Evolutionary conservation across 2,113 vertebrate species (phyloP), one percentile per base, ranked within the genome.

Genomic region (Nycticebus coucang): DNA sequence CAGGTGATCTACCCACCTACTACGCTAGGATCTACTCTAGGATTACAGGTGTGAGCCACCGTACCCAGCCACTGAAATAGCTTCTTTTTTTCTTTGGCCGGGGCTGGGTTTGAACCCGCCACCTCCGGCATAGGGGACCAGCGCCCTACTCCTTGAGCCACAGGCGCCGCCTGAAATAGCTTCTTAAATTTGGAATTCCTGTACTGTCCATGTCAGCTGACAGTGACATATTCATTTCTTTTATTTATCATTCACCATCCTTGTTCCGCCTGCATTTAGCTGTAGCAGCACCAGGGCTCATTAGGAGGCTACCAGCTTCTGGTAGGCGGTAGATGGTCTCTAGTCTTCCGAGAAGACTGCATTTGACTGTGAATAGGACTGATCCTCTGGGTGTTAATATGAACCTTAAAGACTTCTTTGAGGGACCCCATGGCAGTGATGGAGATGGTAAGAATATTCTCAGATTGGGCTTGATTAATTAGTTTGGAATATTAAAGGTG

Each of bases 141-240:
- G n/a, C n/a, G n/a, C n/a, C n/a, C n/a, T n/a, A n/a, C n/a, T n/a
- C n/a, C n/a, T n/a, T n/a, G n/a, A n/a, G n/a, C n/a, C n/a, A n/a
- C n/a, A n/a, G n/a, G n/a, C n/a, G n/a, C n/a, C n/a, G n/a, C n/a
- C 45, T 37, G 86, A 93, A 72, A 77, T 37, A 91, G 35, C 68
- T 74, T 81, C 45, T 88, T 93, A 84, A 85, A 66, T 91, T 33
- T 17, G 19, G 84, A 75, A 91, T 72, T 64, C 41, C 66, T 57
- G 28, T 4, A 45, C 41, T 22, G 7, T n/a, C 41, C 15, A 6
- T 57, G 28, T 80, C 64, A 72, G 79, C 13, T 79, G 13, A 78
- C 26, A 55, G 19, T 74, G 59, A 66, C 17, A 45, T 60, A 24
- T 41, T 41, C 45, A 5, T 7, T 64, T 75, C 55, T 75, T 26